Base-by-base conservation (phyloP, 1,140 invertebrate species). In the Platyura marginata region DNA sequence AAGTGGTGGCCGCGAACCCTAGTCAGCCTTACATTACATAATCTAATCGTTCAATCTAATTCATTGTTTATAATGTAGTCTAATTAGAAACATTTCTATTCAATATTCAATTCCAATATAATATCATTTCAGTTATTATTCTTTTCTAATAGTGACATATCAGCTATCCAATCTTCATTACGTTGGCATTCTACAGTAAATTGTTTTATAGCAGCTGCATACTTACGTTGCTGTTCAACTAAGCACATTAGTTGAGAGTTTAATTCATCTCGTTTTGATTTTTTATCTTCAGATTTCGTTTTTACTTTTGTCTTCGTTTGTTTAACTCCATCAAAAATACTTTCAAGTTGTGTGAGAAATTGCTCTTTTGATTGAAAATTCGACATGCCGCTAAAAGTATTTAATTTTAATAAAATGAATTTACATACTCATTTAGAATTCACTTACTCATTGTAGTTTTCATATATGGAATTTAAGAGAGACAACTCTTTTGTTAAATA, bases 401-500 rank as follows among this genome's bases (percentile, higher is more conserved):
- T n/a, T n/a, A n/a, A n/a, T n/a, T n/a, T n/a, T 22, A 43, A n/a
- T 15, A 21, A 2, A 40, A 23, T 41, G 21, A 40, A 21, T 23
- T 29, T 15, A 34, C 16, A 8, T 41, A 41, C 20, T 44, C 29
- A 39, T 40, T 33, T 22, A 53, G 33, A 42, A 43, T 44, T 46
- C 46, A 76, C 77, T 75, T 70, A 91, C 86, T 85, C 74, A 47
- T 80, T 75, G 66, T 91, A 94, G 59, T 82, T 91, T 52, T 96
- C 89, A 49, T 89, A 74, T 47, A 97, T 91, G 1, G 91, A 96
- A 67, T 96, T 94, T 5, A 97, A 63, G 33, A 98, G 64, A 18
- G 79, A 75, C 33, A 95, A 68, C 66, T 97, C 92, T 59, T 92
- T 95, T 37, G 78, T 79, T 46, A 95, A 72, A 63, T 95, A 96